Conservation (phyloP, 2,797 vertebrate genomes). For the Hypotaenidia philippensis region DNA sequence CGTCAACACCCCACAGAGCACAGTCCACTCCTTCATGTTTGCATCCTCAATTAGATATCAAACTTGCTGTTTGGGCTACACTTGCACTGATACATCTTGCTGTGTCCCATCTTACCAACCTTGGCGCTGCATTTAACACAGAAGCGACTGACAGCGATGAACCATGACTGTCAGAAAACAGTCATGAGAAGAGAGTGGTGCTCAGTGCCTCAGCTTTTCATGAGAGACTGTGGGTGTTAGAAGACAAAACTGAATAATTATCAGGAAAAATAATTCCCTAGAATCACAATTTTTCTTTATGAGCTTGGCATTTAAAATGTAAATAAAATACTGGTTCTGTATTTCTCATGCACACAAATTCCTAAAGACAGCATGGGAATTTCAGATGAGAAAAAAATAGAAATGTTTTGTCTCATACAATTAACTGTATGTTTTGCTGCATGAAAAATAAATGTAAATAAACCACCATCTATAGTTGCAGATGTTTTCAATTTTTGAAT, state of each 20-base stretch:
- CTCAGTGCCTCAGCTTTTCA: neutral
- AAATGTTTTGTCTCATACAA: neutral
- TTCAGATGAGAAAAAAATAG: neutral
- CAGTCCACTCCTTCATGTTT: neutral
- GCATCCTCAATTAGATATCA: neutral
- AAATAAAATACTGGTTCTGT: neutral
- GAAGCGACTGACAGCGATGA: neutral
- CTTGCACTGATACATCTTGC: neutral
- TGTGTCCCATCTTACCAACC: neutral
- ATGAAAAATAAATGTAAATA: neutral
- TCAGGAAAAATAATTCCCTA: neutral
- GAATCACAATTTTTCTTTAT: neutral
- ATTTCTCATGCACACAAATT: neutral
- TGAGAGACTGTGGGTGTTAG: neutral
- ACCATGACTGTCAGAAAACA: neutral
- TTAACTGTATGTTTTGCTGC: neutral
- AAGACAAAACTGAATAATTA: neutral
- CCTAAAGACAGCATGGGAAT: neutral
- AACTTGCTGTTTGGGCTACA: neutral
- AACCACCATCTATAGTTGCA: neutral
- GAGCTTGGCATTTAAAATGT: neutral
- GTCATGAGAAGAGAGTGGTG: neutral
- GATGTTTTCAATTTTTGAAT: neutral
- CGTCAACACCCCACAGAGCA: neutral
- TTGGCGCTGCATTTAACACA: neutral